Base-by-base conservation (phyloP, 2,113 vertebrate genomes). In the Seriola rivoliana region DNA sequence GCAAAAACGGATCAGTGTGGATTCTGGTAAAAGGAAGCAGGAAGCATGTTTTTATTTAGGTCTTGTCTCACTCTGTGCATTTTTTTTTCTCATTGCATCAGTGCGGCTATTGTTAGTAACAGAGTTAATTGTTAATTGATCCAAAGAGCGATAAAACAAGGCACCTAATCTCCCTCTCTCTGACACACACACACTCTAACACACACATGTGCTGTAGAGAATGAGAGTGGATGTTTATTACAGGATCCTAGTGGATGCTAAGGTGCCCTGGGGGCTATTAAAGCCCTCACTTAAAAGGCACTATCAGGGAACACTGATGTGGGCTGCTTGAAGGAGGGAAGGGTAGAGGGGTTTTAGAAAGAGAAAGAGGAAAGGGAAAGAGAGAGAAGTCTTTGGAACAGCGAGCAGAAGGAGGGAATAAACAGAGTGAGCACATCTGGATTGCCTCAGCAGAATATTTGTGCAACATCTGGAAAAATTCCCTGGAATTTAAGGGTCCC, bases 391-490 rank as follows among this genome's bases (percentile, higher is more conserved):
- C 73, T 38, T 72, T 82, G 72, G 88, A 88, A 80, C 69, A 36
- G 71, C 21, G 68, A 78, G 88, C 72, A 82, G 87, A 81, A 88
- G 80, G 87, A 82, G 81, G 86, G 82, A 83, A 85, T 78, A 87
- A 91, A 89, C 78, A 62, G 71, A 73, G 82, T 70, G 85, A 81
- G 91, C 91, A 94, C 95, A 96, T 95, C 95, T 96, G 95, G 95
- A 95, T 93, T 79, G 92, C 88, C 93, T 94, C 92, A 94, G 88
- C 87, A 82, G 90, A 94, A 92, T 92, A 94, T 95, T 94, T 95
- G 89, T 78, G 80, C 87, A 95, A 94, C 94, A 95, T 96, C 95
- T 96, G 94, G 95, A 94, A 93, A 93, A 94, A 93, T 94, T 91
- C 89, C 84, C 87, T 90, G 92, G 94, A 95, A 95, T 95, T 95